A percentile compares a stretch with the other conserved stretches of the same genome.
Conservation (phyloP, 2,797 vertebrate species). For the Urophycis tenuis region DNA sequence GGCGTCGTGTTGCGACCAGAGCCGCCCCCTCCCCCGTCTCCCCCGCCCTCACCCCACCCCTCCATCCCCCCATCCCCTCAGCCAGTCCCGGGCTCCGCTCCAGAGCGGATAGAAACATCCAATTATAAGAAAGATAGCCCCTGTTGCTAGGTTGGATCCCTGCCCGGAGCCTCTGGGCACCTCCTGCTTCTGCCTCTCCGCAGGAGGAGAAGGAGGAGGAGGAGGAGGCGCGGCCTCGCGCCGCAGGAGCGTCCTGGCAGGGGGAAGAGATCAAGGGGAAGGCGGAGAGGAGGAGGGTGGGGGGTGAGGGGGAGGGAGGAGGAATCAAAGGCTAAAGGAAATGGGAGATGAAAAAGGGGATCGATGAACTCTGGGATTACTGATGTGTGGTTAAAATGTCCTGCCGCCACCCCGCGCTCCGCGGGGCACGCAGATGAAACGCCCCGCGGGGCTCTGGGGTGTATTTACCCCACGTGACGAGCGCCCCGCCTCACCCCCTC, state of each 20-base stretch:
- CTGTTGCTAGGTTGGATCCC: slow-evolving; percentile 61
- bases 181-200: not conserved
- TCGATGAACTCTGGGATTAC: not conserved
- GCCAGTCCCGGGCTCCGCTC: slow-evolving; percentile 43
- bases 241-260: not conserved
- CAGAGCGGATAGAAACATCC: slow-evolving; percentile 53
- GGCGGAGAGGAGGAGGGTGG: too few species aligned
- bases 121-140: slow-evolving; percentile 61
- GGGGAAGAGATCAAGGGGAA: not conserved
- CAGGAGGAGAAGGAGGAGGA: not conserved
- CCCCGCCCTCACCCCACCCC: too few species aligned
- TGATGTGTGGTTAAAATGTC: not conserved
- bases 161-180: slow-evolving; percentile 54
- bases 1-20: slow-evolving; percentile 34
- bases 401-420: not conserved
- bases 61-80: not conserved
- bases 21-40: too few species aligned
- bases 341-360: not conserved
- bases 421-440: not conserved
- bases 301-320: not conserved
- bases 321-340: not conserved
- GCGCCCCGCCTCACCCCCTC: too few species aligned
- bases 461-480: not conserved
- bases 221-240: too few species aligned
- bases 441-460: too few species aligned